phyloP scores from a whole-genome alignment of 2,113 vertebrate genomes.

The Gasterosteus nipponicus region DNA sequence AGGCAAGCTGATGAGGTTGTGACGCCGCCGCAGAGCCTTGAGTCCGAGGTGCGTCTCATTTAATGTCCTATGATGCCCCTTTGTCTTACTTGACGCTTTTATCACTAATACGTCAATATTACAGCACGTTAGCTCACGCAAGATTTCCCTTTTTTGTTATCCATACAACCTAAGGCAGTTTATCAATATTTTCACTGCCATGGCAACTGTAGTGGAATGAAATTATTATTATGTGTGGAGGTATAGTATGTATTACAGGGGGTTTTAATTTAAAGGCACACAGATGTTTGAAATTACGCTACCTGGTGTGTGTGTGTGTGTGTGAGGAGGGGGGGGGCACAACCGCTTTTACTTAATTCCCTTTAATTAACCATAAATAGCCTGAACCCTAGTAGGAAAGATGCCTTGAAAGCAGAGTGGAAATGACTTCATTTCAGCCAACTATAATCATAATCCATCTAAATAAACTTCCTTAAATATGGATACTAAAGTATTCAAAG shows the following conservation, averaged over 20 bases:
- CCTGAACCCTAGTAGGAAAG: background rate
- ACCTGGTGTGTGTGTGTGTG: too few relatives aligned
- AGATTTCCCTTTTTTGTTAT: conserved; percentile 7
- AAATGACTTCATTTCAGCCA: too few relatives aligned
- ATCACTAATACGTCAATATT: background rate
- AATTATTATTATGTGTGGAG: background rate
- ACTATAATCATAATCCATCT: background rate
- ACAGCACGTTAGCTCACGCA: background rate
- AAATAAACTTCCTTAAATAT: background rate
- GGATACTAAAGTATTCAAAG: conserved; percentile 2
- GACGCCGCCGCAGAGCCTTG: conserved; percentile 57
- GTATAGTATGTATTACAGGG: background rate
- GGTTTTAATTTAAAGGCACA: background rate
- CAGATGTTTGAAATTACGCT: background rate
- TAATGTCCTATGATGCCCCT: background rate
- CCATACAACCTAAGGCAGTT: conserved; percentile 15
- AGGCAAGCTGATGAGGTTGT: conserved; percentile 78
- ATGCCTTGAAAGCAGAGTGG: background rate
- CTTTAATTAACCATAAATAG: too few relatives aligned
- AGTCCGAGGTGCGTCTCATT: conserved; percentile 75
- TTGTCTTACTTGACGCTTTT: background rate
- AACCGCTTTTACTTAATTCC: background rate
- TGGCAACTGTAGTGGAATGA: conserved; percentile 45
- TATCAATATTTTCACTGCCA: conserved; percentile 24
- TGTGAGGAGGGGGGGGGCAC: background rate